Percentiles rank a stretch among this genome's conserved stretches.
phyloP scores from a whole-genome alignment of 2,113 vertebrate genomes.

The Smithornis capensis region DNA sequence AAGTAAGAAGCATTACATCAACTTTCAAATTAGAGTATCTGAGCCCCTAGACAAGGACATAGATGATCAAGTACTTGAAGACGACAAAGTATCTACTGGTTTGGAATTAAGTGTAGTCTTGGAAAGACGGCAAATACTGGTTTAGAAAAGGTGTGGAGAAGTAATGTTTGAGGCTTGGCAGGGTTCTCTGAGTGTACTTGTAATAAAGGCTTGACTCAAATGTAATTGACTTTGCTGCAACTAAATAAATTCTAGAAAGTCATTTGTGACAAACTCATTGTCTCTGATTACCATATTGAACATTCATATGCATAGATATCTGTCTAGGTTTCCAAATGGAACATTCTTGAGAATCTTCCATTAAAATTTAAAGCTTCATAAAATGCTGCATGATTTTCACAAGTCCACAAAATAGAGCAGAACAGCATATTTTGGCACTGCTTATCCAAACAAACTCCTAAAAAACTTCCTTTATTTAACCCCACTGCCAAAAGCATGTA shows the following conservation, averaged over 20 bases:
- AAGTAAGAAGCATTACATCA: neutral
- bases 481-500: neutral
- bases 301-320: neutral
- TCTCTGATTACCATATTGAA: neutral
- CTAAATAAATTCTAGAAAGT: neutral
- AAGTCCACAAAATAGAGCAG: neutral
- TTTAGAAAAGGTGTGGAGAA: neutral
- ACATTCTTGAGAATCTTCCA: neutral
- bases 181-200: neutral
- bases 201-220: neutral
- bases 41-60: neutral
- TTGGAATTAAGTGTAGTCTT: neutral
- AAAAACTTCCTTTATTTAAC: neutral
- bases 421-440: neutral
- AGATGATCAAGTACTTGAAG: neutral
- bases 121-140: neutral
- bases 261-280: neutral
- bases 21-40: neutral
- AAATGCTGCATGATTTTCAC: neutral
- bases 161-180: neutral
- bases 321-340: neutral
- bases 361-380: conserved; percentile 26
- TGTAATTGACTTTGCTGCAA: neutral
- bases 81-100: neutral
- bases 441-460: neutral